Evolutionary conservation across 2,888 invertebrate species (phyloP).

Genomic region (Frankliniella intonsa): DNA sequence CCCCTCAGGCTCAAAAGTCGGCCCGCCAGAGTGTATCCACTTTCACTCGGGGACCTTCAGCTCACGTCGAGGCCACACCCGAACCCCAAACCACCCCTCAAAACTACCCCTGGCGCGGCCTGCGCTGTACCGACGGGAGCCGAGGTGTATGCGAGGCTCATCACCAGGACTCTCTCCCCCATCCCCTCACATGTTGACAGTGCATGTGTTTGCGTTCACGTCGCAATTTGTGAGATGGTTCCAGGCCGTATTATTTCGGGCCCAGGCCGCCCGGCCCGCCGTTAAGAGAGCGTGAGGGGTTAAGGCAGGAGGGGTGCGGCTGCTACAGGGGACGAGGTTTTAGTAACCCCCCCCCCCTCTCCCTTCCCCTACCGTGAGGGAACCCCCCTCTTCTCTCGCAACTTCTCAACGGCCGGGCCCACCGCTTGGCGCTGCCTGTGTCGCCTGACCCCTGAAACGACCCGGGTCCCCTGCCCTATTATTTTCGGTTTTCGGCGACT

Average conservation of each 20-base stretch:
- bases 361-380: background rate
- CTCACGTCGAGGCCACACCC: no score
- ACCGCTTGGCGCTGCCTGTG: background rate
- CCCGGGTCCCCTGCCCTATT: background rate
- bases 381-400: background rate
- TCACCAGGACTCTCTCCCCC: no score
- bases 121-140: no score
- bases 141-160: background rate
- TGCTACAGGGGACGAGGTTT: background rate
- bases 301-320: no score
- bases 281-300: no score
- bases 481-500: slow-evolving; percentile 4
- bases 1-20: no score
- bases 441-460: background rate
- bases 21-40: no score
- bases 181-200: background rate
- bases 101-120: no score
- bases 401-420: background rate
- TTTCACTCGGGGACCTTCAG: no score
- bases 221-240: background rate
- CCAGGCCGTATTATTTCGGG: background rate
- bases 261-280: background rate
- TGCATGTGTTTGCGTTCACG: background rate
- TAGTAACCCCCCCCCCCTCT: background rate
- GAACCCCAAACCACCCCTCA: no score